Evolutionary conservation across 1,140 invertebrate genomes (phyloP).

Genomic region (Zaprionus gabonicus): DNA sequence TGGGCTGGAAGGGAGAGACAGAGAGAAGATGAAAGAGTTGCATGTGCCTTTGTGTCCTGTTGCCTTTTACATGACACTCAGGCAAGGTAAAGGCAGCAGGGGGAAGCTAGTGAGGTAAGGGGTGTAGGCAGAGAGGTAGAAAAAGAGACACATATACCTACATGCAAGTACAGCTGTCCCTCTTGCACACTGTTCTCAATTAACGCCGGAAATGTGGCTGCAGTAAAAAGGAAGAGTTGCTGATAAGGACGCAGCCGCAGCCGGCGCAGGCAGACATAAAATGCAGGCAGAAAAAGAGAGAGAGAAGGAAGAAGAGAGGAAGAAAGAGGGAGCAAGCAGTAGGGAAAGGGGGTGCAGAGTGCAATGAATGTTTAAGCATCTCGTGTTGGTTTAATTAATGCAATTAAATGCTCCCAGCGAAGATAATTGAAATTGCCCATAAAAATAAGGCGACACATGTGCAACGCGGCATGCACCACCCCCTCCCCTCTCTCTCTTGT

Average conservation of each 20-base stretch:
- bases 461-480: neutral
- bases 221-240: conserved; percentile 32
- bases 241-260: conserved; percentile 41
- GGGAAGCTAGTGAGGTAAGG: rapidly evolving
- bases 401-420: conserved; percentile 43
- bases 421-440: conserved; percentile 51
- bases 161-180: neutral
- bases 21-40: neutral
- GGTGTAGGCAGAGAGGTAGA: neutral
- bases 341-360: neutral
- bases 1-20: neutral
- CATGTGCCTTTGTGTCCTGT: neutral
- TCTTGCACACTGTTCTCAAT: conserved; percentile 30
- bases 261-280: neutral
- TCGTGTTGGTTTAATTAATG: conserved; percentile 58
- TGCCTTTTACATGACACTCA: neutral
- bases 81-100: neutral
- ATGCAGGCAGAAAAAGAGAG: neutral
- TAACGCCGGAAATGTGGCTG: conserved; percentile 48
- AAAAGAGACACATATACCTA: neutral
- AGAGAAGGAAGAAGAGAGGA: neutral
- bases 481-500: neutral
- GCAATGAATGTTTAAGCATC: conserved; percentile 47
- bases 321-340: neutral
- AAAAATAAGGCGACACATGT: conserved; percentile 37